These are phyloP conservation scores for Sinella curviseta DNA, from an alignment of 1,140 invertebrate genomes.

Conservation along the genomic window DNA sequence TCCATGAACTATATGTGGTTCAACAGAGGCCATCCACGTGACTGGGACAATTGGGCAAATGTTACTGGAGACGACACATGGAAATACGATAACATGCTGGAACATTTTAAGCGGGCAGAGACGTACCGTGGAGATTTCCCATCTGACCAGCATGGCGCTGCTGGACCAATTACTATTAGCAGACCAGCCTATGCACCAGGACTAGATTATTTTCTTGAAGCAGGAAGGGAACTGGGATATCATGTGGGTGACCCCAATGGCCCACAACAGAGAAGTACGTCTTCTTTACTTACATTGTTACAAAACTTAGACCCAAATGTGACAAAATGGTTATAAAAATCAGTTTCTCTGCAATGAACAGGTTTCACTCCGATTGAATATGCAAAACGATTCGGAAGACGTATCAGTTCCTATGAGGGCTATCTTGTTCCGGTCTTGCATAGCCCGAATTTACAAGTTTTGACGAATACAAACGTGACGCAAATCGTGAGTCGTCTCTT, in stretches of 20 bases:
- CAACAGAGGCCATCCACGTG: constrained; percentile 75
- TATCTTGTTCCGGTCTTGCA: no score
- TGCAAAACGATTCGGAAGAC: no score
- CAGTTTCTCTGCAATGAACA: no score
- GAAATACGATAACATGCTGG: constrained; percentile 66
- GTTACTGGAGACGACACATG: constrained; percentile 60
- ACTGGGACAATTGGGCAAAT: constrained; percentile 80
- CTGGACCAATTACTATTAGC: constrained; percentile 46
- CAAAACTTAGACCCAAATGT: no score
- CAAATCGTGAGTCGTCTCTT: no score
- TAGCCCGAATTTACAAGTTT: no score
- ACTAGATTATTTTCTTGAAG: constrained; percentile 32
- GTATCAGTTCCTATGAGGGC: no score
- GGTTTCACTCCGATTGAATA: no score
- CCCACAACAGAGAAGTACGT: constrained; percentile 1
- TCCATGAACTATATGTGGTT: constrained; percentile 87
- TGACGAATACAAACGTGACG: no score
- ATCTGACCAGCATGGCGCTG: constrained; percentile 47
- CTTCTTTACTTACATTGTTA: no score
- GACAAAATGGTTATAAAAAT: no score
- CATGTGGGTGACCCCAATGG: constrained; percentile 30
- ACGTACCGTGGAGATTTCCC: constrained; percentile 51
- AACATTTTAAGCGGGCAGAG: constrained; percentile 57
- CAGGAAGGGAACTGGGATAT: constrained; percentile 33
- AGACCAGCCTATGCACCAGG: constrained; percentile 29